Base-by-base conservation (phyloP, 2,888 invertebrate species). In the Phengaris arion region DNA sequence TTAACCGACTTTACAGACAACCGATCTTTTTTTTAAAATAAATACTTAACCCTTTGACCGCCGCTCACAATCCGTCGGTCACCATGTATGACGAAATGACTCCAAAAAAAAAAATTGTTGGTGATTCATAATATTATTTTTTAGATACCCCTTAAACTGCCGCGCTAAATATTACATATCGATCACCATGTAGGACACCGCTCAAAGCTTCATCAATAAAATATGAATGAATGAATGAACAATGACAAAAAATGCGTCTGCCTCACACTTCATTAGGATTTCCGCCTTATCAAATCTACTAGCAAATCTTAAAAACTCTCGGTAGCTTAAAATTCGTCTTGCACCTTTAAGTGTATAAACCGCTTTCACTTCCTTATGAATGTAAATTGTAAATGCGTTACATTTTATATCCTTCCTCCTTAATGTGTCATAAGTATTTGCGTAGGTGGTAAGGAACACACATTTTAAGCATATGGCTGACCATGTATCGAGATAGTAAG, bases 331-430 rank as follows among this genome's bases (percentile, higher is more conserved):
- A 59, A 9, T 59, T 59, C 35, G 10, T 59, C 64, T 6, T 13
- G 35, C 35, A 6, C 12, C 35, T 45, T 64, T 64, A 64, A 35
- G 35, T 64, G 6, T 6, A 13, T 35, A 64, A 64, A 64, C 45
- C 2, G 64, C 64, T 64, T 64, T 64, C 64, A 64, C 64, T 64
- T 64, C 64, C 64, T 64, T 64, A 35, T 64, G 22, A 22, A 64
- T 64, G 35, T 64, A 35, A 64, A 35, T 64, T 64, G 64, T 64
- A 64, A 64, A 45, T 64, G 64, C 64, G 35, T 64, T 64, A 64
- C 35, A 64, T 45, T 64, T 52, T 52, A 52, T 64, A 35, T 64
- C 64, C 64, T 64, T 64, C 64, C 64, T 64, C 35, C 1, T 64
- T 45, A 64, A 45, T 52, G 35, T 45, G 45, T 64, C 35, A 35